Evolutionary conservation across 2,797 vertebrate genomes (phyloP), one percentile per base, ranked within the genome.

Genomic region (Esox masquinongy): DNA sequence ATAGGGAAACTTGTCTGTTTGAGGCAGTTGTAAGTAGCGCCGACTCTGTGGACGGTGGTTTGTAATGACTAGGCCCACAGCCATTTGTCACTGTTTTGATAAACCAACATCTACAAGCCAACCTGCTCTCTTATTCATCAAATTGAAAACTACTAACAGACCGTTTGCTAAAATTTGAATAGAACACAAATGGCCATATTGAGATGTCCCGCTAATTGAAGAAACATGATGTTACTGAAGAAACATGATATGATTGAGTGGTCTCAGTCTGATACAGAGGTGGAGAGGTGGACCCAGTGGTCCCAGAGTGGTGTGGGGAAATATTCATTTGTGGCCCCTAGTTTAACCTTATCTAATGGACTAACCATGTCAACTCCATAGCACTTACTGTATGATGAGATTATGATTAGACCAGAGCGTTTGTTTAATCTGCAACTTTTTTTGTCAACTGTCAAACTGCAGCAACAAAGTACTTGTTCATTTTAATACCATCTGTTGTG

Each of bases 81-180:
- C 86, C 87, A 92, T 93, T 91, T 87, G 84, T 93, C 92, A 92
- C 80, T 73, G 75, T 82, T 77, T 74, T 87, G 85, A 87, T 50
- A 73, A 82, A 84, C 78, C 68, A 61, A 84, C 76, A 73, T 82
- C 85, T 34, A 49, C 74, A 72, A 77, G 73, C 81, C n/a, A n/a
- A 51, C 73, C 77, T 34, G 72, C 83, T 79, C 82, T 49, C 84
- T 78, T 88, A 89, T 92, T 90, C 82, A 91, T 93, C 90, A 92
- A 79, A 78, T 59, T 64, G 68, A 79, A 82, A 79, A 84, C 82
- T 77, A 79, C 86, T 87, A 74, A 85, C 85, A 89, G 83, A 81
- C 77, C 74, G 74, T 83, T 74, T 61, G 90, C 81, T 87, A 78
- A 83, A 90, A 89, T 86, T 82, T 87, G 84, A 82, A 83, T 81